A percentile compares a stretch with the other conserved stretches of the same genome.
Evolutionary conservation across 2,797 vertebrate genomes (phyloP).

Genomic region (Microtus californicus): DNA sequence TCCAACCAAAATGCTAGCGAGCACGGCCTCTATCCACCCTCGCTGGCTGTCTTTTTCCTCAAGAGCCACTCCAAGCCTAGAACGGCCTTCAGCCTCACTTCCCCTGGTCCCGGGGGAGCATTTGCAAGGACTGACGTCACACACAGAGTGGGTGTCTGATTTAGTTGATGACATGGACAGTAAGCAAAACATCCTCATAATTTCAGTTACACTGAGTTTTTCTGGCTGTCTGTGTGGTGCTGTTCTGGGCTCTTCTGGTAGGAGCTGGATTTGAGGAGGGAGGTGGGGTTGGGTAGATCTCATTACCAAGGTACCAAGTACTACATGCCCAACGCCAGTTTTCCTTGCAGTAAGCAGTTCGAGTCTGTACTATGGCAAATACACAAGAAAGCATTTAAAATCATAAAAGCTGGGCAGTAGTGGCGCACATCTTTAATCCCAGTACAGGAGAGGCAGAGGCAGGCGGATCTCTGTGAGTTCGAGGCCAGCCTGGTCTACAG

Average conservation of each 20-base stretch:
- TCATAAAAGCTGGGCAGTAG: background rate
- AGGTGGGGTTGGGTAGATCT: background rate
- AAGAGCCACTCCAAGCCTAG: background rate
- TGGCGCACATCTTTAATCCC: background rate
- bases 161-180: conserved; percentile 52
- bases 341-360: conserved; percentile 1
- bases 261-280: conserved; percentile 24
- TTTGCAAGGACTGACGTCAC: conserved; percentile 1
- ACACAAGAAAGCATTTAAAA: background rate
- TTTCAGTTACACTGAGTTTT: conserved; percentile 32
- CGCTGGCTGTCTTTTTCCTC: background rate
- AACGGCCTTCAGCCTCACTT: background rate
- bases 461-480: background rate
- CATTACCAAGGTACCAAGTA: background rate
- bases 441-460: background rate
- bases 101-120: background rate
- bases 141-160: background rate
- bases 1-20: background rate
- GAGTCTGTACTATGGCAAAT: background rate
- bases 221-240: background rate
- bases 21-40: background rate
- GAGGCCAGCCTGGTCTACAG: background rate
- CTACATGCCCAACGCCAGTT: background rate
- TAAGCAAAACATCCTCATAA: conserved; percentile 42
- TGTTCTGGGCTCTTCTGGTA: background rate